Evolutionary conservation across 1,140 invertebrate species (phyloP).

Genomic region (Eupristina koningsbergeri): DNA sequence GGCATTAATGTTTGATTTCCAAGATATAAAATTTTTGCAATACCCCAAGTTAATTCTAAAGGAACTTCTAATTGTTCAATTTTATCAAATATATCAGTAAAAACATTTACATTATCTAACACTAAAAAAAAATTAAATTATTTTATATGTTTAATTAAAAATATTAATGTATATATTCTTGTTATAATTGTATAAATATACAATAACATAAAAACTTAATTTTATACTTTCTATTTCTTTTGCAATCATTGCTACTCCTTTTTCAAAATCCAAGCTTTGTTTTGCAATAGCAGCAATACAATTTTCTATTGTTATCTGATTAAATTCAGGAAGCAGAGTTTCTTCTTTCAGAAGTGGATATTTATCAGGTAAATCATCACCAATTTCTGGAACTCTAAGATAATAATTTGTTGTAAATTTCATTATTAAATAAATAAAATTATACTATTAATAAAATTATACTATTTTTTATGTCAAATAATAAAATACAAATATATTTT

Average conservation of each 20-base stretch:
- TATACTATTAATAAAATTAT: neutral
- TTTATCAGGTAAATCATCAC: slow-evolving; percentile 83
- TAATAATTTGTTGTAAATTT: slow-evolving; percentile 24
- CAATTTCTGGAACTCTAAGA: slow-evolving; percentile 90
- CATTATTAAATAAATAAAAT: neutral
- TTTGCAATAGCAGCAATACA: slow-evolving; percentile 87
- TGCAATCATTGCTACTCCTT: slow-evolving; percentile 79
- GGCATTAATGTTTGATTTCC: slow-evolving; percentile 87
- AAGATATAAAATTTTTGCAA: slow-evolving; percentile 86
- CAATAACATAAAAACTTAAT: slow-evolving; percentile 41
- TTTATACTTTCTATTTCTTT: slow-evolving; percentile 68
- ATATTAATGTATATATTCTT: neutral
- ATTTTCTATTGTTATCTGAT: slow-evolving; percentile 85
- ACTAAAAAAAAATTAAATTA: slow-evolving; percentile 53
- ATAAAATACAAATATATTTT: too few relatives aligned
- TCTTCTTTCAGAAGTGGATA: slow-evolving; percentile 83
- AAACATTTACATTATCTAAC: slow-evolving; percentile 76
- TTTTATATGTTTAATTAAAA: slow-evolving; percentile 5
- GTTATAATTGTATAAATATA: too few relatives aligned
- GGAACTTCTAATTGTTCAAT: slow-evolving; percentile 82
- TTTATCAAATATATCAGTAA: slow-evolving; percentile 83
- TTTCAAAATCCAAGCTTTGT: slow-evolving; percentile 88
- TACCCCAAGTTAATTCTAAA: slow-evolving; percentile 88
- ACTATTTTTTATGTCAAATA: neutral
- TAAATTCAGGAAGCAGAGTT: slow-evolving; percentile 83